phyloP scores from a whole-genome alignment of 2,113 vertebrate genomes.

The Excalfactoria chinensis region DNA sequence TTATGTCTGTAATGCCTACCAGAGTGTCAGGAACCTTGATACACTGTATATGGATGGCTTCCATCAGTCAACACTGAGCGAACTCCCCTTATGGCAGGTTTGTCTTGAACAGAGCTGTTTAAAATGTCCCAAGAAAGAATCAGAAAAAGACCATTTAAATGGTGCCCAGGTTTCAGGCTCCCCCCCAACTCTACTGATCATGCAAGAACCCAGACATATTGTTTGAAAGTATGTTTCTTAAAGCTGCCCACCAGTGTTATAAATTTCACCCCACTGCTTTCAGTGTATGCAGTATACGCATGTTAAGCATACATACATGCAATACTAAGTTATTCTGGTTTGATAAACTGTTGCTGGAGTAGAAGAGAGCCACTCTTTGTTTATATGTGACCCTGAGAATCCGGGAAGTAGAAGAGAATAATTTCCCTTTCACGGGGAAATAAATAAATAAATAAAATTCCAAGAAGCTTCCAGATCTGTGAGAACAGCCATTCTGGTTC shows the following conservation, averaged over 20 bases:
- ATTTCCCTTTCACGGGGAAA: not conserved
- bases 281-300: not conserved
- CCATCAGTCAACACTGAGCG: not conserved
- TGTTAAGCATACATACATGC: not conserved
- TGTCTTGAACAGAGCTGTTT: not conserved
- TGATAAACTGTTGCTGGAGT: rapidly evolving
- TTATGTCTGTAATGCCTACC: slow-evolving; percentile 22
- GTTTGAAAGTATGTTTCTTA: not conserved
- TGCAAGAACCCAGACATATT: not conserved
- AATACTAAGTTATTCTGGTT: rapidly evolving
- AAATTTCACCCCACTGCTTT: not conserved
- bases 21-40: slow-evolving; percentile 23
- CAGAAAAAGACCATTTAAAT: not conserved
- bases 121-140: not conserved
- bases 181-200: not conserved
- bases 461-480: rapidly evolving
- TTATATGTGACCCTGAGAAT: not conserved
- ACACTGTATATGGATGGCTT: not conserved
- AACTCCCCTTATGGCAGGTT: not conserved
- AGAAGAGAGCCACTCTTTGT: not conserved
- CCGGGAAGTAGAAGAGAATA: not conserved
- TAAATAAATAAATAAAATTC: not conserved
- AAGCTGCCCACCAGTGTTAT: not conserved
- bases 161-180: not conserved
- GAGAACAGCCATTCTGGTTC: not conserved